Evolutionary conservation across 2,888 invertebrate species (phyloP).

Genomic region (Tachina fera): DNA sequence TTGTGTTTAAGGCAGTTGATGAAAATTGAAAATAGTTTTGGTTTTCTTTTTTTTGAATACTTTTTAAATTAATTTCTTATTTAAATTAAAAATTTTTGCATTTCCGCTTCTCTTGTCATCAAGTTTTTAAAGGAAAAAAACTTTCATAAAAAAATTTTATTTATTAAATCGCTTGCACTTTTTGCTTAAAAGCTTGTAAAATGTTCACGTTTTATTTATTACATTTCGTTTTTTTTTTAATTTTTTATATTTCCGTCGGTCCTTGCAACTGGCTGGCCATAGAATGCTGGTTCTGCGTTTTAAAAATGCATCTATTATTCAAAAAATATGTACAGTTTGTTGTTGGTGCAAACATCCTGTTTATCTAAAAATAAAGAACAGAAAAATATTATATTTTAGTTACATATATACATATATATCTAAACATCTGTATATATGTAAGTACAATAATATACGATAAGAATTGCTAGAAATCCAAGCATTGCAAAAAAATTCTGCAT

Average conservation of each 20-base stretch:
- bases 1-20: background rate
- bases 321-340: slow-evolving; percentile 21
- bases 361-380: slow-evolving; percentile 23
- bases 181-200: background rate
- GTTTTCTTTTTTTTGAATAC: background rate
- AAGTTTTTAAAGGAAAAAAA: slow-evolving; percentile 1
- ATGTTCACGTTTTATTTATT: slow-evolving; percentile 6
- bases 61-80: background rate
- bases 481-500: background rate
- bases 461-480: background rate
- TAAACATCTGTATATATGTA: too few relatives aligned
- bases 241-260: slow-evolving; percentile 56
- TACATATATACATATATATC: too few relatives aligned
- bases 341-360: slow-evolving; percentile 59
- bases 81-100: background rate
- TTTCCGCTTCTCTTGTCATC: background rate
- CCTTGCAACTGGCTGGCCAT: background rate
- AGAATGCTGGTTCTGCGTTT: background rate
- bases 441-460: background rate
- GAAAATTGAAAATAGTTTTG: background rate
- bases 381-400: background rate
- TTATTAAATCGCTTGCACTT: slow-evolving; percentile 3
- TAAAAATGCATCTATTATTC: slow-evolving; percentile 29
- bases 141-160: background rate
- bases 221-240: background rate